Base-by-base conservation (phyloP, 2,113 vertebrate species). In the Eudyptes chrysolophus region DNA sequence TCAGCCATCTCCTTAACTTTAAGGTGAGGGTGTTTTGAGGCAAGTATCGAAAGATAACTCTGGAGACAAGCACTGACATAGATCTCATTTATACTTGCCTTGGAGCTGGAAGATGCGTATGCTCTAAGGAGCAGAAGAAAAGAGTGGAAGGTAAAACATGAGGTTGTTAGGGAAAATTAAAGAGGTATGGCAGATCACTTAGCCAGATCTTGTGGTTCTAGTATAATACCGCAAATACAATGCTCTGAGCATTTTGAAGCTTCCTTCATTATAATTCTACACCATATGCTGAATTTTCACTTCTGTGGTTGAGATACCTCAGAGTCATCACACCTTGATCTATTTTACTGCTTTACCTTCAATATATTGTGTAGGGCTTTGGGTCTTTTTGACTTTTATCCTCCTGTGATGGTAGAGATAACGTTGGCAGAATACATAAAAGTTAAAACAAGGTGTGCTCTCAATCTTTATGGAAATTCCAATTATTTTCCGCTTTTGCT, bases 51-150 rank as follows among this genome's bases (percentile, higher is more conserved):
- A 93, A 84, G 85, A 60, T 87, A 89, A 34, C 62, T 89, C 20
- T 38, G 22, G 48, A 92, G 87, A 69, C 90, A 92, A 89, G 89
- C n/a, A 62, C 77, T 88, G 84, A 80, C 93, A 60, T 16, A 66
- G 84, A 61, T 69, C 74, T 96, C 77, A 58, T 93, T 81, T 95
- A 69, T 65, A 69, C 62, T 57, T 93, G 57, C 91, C 94, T 87
- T 57, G 72, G 36, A 86, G 79, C 79, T 83, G 58, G 40, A 84
- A 92, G 77, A 36, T n/a, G 17, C 0, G 0, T 55, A 30, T 90
- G 71, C 80, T 91, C 19, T 7, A 9, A 82, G 79, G 38, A 52
- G 48, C 64, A 93, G 79, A 68, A 90, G 64, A 54, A 48, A 81
- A 83, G 52, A 51, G 48, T 66, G 24, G 52, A 69, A 89, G 72